Evolutionary conservation across 2,888 invertebrate genomes (phyloP), one percentile per base, ranked within the genome.

Genomic region (Cosmorhoe ocellata): DNA sequence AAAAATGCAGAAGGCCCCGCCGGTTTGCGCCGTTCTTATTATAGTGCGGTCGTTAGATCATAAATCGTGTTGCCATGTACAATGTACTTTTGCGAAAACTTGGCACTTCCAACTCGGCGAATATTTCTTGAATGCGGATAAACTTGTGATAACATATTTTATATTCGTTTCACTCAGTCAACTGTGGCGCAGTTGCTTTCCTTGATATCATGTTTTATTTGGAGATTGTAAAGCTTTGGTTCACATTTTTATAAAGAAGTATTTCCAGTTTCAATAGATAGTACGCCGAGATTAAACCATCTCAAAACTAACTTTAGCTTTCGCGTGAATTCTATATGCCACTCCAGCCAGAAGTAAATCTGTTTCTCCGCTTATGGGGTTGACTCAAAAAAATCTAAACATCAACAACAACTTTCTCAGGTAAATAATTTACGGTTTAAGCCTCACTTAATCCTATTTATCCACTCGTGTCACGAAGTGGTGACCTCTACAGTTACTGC

Each of bases 51-150:
- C 26, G 27, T 43, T 27, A 22, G 27, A 26, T 30, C 48, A 52
- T 59, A 61, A 57, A 61, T 61, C 46, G 52, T 31, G 52, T 32
- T 43, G 48, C 48, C 42, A 46, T 56, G 48, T 46, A 48, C 11
- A 53, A 57, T 49, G 44, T 44, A 56, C 51, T 54, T 55, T 56
- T 47, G 41, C 45, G 45, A 37, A 39, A 51, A 56, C 47, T 57
- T 61, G 51, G 50, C 61, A 52, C 42, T 51, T 36, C 22, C 28
- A 11, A 41, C 39, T 28, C 30, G 9, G 41, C 38, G 32, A 42
- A 8, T 32, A 32, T 32, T 48, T 45, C 11, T 11, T 18, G 39
- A 33, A 27, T 14, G 47, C 40, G 27, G 53, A 14, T 38, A 24
- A 54, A 51, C 40, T 59, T 58, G 45, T 48, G 51, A 51, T 51